These are phyloP conservation scores for Pluvianellus socialis DNA, from an alignment of 2,113 vertebrate species.

Conservation along the genomic window DNA sequence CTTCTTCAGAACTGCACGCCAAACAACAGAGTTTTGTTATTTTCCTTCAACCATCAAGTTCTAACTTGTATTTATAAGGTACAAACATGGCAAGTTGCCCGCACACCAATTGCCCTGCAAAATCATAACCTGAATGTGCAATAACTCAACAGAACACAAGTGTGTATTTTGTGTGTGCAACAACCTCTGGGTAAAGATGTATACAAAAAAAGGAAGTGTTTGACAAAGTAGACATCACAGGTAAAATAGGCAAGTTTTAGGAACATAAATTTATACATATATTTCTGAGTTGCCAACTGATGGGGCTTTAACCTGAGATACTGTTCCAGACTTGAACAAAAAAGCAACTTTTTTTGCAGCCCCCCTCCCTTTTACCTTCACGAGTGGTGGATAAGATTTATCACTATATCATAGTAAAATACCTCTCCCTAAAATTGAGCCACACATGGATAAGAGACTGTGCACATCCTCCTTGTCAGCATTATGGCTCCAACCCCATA, in stretches of 20 bases:
- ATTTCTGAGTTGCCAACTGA: background rate
- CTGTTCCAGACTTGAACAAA: background rate
- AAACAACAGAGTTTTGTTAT: background rate
- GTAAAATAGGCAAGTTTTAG: background rate
- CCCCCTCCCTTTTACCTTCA: background rate
- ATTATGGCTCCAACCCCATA: background rate
- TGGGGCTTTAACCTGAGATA: background rate
- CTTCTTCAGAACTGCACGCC: background rate
- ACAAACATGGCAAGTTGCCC: background rate
- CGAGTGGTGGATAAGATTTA: background rate
- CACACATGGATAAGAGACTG: background rate
- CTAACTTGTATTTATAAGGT: background rate
- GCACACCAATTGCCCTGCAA: background rate
- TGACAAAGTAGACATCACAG: background rate
- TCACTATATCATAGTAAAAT: background rate
- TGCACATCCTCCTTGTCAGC: background rate
- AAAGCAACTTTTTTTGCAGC: background rate
- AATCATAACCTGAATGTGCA: background rate
- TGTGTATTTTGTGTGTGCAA: background rate
- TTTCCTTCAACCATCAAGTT: background rate
- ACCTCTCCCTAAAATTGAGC: background rate
- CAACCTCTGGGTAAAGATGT: background rate
- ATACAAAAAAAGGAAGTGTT: background rate
- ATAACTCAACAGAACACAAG: background rate
- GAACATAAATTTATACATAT: background rate